These are phyloP conservation scores for Xiphias gladius DNA, from an alignment of 2,113 vertebrate genomes.

Conservation along the genomic window DNA sequence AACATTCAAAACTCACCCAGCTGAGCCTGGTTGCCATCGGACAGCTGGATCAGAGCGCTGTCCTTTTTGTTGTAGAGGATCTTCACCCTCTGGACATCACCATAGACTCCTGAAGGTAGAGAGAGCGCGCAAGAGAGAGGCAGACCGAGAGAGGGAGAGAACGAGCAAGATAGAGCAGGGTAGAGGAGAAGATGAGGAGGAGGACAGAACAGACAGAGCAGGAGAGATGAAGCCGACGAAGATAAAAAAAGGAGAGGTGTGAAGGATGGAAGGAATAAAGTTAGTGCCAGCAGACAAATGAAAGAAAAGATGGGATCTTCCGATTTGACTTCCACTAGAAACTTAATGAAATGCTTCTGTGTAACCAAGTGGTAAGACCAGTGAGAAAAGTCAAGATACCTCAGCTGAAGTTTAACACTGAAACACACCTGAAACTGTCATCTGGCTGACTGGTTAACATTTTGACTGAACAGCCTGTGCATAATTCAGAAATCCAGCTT, in stretches of 20 bases:
- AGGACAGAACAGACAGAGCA: conserved; percentile 79
- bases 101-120: conserved; percentile 93
- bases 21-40: conserved; percentile 97
- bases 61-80: conserved; percentile 99
- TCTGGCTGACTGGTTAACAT: neutral
- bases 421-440: conserved; percentile 13
- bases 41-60: conserved; percentile 98
- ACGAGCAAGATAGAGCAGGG: conserved; percentile 68
- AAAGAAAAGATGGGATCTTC: conserved; percentile 77
- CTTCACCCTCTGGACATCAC: conserved; percentile 99
- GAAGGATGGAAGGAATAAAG: conserved; percentile 84
- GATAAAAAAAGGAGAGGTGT: conserved; percentile 78
- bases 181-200: conserved; percentile 76
- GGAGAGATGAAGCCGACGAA: conserved; percentile 83
- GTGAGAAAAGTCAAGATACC: neutral
- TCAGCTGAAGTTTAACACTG: conserved; percentile 13
- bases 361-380: conserved; percentile 32
- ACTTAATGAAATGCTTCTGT: conserved; percentile 48
- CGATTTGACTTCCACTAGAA: conserved; percentile 68
- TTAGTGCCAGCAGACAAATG: conserved; percentile 89
- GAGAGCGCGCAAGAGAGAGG: conserved; percentile 73
- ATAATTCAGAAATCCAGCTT: conserved; percentile 35
- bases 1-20: conserved; percentile 87
- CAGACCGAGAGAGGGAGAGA: conserved; percentile 45
- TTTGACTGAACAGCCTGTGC: neutral